Evolutionary conservation across 2,797 vertebrate genomes (phyloP).

Genomic region (Pteropus rufus): DNA sequence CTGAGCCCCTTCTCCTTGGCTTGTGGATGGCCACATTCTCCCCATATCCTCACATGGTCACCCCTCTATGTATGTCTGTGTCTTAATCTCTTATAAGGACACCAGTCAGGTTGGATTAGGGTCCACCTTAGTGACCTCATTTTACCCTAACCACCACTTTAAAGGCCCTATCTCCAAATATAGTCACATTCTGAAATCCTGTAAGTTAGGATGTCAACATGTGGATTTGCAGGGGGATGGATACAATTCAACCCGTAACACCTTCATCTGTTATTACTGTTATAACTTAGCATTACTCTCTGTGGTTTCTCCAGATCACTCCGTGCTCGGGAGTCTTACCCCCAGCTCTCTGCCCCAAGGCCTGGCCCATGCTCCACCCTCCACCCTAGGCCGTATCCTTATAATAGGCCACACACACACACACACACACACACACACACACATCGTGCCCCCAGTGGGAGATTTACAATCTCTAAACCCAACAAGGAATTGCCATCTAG

Average conservation of each 20-base stretch:
- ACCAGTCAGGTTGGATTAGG: not conserved
- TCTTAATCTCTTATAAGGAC: not conserved
- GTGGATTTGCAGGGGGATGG: not conserved
- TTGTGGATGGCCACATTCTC: not conserved
- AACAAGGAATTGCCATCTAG: not conserved
- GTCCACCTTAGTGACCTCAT: not conserved
- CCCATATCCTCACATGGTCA: accelerated
- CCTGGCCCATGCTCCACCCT: too few species aligned
- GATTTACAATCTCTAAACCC: not conserved
- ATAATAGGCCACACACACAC: too few species aligned
- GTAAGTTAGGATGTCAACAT: too few species aligned
- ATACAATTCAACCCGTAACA: not conserved
- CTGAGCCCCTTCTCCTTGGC: not conserved
- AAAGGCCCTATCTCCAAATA: not conserved
- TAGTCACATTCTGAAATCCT: not conserved
- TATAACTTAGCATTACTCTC: too few species aligned
- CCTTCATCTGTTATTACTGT: not conserved
- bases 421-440: not conserved
- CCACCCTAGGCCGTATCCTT: not conserved
- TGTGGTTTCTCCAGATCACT: not conserved
- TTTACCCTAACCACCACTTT: not conserved
- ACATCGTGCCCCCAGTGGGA: not conserved
- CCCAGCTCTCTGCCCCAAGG: not conserved
- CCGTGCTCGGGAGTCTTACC: not conserved
- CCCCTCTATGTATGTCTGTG: not conserved